Evolutionary conservation across 2,113 vertebrate species (phyloP).

Genomic region (Triplophysa dalaica): DNA sequence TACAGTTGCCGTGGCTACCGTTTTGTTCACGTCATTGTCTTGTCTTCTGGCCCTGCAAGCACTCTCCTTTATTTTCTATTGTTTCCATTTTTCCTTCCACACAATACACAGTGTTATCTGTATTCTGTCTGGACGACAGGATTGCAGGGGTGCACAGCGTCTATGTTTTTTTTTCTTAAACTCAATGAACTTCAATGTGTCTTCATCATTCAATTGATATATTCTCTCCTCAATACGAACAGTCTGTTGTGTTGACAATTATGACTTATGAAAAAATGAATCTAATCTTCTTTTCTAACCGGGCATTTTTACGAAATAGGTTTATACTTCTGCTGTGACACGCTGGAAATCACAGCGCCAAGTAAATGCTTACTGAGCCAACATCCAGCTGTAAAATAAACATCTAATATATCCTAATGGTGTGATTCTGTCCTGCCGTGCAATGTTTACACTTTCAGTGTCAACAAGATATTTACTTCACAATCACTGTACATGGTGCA

Average conservation of each 20-base stretch:
- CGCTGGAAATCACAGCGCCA: too few species aligned
- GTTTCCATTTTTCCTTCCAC: background rate
- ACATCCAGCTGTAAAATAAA: too few species aligned
- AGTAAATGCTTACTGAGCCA: too few species aligned
- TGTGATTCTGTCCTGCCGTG: too few species aligned
- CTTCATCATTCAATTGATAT: conserved; percentile 5
- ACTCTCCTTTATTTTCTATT: conserved; percentile 24
- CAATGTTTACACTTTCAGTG: too few species aligned
- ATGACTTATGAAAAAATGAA: too few species aligned
- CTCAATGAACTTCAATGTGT: background rate
- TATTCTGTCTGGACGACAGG: background rate
- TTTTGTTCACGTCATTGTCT: conserved; percentile 42
- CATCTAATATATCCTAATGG: too few species aligned
- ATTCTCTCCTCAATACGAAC: background rate
- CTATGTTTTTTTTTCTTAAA: background rate
- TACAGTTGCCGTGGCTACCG: conserved; percentile 56
- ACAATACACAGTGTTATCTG: conserved; percentile 10
- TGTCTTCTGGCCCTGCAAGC: conserved; percentile 8
- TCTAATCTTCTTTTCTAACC: too few species aligned
- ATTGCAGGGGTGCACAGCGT: background rate
- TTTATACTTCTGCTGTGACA: too few species aligned
- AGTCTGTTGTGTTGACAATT: background rate
- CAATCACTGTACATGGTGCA: too few species aligned
- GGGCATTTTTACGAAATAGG: too few species aligned
- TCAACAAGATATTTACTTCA: too few species aligned